phyloP scores from a whole-genome alignment of 2,888 invertebrate genomes.

The Urechis unicinctus region DNA sequence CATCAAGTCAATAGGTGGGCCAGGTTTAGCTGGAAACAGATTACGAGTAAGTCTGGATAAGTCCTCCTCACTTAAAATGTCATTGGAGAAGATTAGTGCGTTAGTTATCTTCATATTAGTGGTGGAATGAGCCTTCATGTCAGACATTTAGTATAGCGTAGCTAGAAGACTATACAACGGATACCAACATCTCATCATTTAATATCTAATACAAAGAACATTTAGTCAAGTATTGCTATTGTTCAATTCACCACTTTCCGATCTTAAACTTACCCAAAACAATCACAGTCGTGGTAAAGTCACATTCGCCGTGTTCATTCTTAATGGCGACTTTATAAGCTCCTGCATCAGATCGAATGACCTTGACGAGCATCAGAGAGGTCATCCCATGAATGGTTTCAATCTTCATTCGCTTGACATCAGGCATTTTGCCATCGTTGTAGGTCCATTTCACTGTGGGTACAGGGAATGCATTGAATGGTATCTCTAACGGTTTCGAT shows the following conservation, averaged over 20 bases:
- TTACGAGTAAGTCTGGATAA: no score
- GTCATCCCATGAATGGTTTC: constrained; percentile 25
- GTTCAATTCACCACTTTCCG: background rate
- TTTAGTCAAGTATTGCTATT: background rate
- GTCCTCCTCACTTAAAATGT: no score
- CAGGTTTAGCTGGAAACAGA: constrained; percentile 64
- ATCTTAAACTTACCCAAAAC: constrained; percentile 54
- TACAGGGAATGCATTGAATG: constrained; percentile 20
- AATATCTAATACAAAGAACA: no score
- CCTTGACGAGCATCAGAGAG: constrained; percentile 21
- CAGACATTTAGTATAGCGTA: no score
- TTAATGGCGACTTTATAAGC: constrained; percentile 20
- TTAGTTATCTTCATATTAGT: no score
- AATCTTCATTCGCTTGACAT: constrained; percentile 18
- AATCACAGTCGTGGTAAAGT: constrained; percentile 18
- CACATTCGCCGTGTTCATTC: constrained; percentile 22
- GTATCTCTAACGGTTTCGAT: constrained; percentile 22
- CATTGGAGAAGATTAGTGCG: no score
- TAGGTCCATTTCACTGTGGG: constrained; percentile 22
- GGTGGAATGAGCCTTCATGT: no score
- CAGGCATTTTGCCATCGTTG: constrained; percentile 19
- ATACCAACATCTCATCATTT: no score
- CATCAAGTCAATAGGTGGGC: constrained; percentile 56
- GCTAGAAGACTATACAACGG: no score
- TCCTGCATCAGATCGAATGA: constrained; percentile 20